Evolutionary conservation across 2,113 vertebrate genomes (phyloP).

Genomic region (Corvus hawaiiensis): DNA sequence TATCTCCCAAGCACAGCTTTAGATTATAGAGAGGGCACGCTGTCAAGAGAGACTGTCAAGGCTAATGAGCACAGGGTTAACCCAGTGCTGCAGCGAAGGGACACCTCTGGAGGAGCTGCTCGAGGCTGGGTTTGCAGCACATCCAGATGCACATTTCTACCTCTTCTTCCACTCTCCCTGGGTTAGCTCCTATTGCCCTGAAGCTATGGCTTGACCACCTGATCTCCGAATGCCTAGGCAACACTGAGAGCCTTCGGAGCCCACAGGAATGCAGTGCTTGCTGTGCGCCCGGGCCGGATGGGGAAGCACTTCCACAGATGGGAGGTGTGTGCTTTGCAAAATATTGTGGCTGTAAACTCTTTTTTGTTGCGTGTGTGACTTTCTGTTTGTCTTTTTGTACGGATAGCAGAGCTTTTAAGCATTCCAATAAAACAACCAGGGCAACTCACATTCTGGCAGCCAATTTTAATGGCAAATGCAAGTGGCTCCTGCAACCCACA

Average conservation of each 20-base stretch:
- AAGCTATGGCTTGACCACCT: neutral
- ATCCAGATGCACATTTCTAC: neutral
- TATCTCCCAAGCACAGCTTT: conserved; percentile 52
- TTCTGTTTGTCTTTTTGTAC: neutral
- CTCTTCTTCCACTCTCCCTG: neutral
- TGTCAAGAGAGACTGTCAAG: conserved; percentile 36
- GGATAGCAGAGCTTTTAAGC: neutral
- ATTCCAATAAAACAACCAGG: neutral
- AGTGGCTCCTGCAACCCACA: neutral
- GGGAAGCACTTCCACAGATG: neutral
- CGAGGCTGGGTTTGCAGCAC: neutral
- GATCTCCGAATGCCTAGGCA: neutral
- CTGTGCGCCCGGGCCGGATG: rapidly evolving
- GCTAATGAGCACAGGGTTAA: conserved; percentile 17
- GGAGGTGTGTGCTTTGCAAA: neutral
- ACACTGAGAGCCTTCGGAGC: neutral
- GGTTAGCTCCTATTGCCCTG: neutral
- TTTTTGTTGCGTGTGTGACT: neutral
- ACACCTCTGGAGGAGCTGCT: neutral
- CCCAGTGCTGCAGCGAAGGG: neutral
- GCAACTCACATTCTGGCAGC: neutral
- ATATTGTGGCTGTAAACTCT: neutral
- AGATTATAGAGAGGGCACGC: conserved; percentile 9
- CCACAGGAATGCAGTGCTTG: rapidly evolving
- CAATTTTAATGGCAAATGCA: neutral